Base-by-base conservation (phyloP, 2,888 invertebrate species). In the Elysia crispata region DNA sequence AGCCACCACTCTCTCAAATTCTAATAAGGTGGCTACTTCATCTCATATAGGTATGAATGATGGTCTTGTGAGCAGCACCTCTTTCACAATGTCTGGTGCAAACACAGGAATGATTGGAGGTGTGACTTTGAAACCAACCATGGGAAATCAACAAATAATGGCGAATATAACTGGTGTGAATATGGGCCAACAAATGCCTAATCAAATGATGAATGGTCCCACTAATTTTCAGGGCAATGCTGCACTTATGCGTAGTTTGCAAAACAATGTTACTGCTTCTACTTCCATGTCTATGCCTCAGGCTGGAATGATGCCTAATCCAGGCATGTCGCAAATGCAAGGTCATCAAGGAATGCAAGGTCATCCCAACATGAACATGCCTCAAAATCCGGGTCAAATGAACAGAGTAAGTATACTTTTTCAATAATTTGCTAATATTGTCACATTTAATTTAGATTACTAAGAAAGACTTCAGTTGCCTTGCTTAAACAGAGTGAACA, bases 131-230 rank as follows among this genome's bases (percentile, higher is more conserved):
- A 83, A 83, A 49, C 54, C 74, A 11, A 70, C 80, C 50, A 80
- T 80, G 76, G 82, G 81, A 1, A 76, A 76, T 49, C 81, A 77
- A 75, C 79, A 85, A 76, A 82, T 85, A 84, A 85, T 86, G 83
- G 74, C 83, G 72, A 82, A 80, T 75, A 79, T 84, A 28, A 82
- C 81, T 62, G 81, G 81, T 76, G 81, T 83, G 60, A 83, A 81
- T 50, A 82, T 81, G 80, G 84, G 84, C 54, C 88, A 86, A 78
- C 85, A 80, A 64, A 80, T 82, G 66, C 85, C 82, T 60, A 87
- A 87, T 85, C 88, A 86, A 77, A 86, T 88, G 85, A 86, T 92
- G 84, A 92, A 92, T 86, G 91, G 91, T 82, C 91, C 90, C 75
- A 89, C 87, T 76, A 86, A 86, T 82, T 85, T 87, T 83, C 83